Evolutionary conservation across 2,797 vertebrate genomes (phyloP).

Genomic region (Sebastiscus albofasciatus): DNA sequence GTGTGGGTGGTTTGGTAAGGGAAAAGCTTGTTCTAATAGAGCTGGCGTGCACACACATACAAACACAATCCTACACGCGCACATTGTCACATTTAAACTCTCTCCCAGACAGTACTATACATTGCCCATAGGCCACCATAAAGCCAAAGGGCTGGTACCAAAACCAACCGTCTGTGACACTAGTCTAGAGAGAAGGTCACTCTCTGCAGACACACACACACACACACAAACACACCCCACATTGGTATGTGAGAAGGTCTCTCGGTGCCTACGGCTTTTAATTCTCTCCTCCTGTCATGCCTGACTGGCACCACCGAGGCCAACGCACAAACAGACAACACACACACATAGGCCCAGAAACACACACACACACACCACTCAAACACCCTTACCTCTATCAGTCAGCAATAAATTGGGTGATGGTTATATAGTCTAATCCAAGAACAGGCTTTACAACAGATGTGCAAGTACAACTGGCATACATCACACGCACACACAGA

Average conservation of each 20-base stretch:
- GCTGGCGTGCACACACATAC: neutral
- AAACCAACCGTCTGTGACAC: slow-evolving; percentile 66
- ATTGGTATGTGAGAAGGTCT: slow-evolving; percentile 72
- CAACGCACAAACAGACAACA: slow-evolving; percentile 34
- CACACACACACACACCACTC: neutral
- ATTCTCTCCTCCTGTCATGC: slow-evolving; percentile 74
- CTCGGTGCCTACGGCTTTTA: slow-evolving; percentile 65
- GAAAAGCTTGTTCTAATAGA: slow-evolving; percentile 12
- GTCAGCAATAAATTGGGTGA: slow-evolving; percentile 34
- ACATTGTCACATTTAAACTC: slow-evolving; percentile 46
- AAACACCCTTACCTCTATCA: slow-evolving; percentile 12
- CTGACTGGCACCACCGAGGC: slow-evolving; percentile 67
- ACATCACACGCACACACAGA: neutral
- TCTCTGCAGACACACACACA: slow-evolving; percentile 35
- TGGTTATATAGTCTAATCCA: slow-evolving; percentile 18
- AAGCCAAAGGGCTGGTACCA: slow-evolving; percentile 64
- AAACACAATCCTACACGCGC: neutral
- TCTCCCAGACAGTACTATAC: slow-evolving; percentile 45
- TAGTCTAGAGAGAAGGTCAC: slow-evolving; percentile 71
- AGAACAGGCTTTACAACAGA: slow-evolving; percentile 17
- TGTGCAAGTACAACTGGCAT: neutral
- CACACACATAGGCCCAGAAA: neutral
- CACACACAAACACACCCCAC: slow-evolving; percentile 12
- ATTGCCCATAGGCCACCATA: slow-evolving; percentile 47
- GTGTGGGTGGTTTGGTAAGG: neutral